Evolutionary conservation across 2,797 vertebrate genomes (phyloP), one percentile per base, ranked within the genome.

Genomic region (Zalophus californianus): DNA sequence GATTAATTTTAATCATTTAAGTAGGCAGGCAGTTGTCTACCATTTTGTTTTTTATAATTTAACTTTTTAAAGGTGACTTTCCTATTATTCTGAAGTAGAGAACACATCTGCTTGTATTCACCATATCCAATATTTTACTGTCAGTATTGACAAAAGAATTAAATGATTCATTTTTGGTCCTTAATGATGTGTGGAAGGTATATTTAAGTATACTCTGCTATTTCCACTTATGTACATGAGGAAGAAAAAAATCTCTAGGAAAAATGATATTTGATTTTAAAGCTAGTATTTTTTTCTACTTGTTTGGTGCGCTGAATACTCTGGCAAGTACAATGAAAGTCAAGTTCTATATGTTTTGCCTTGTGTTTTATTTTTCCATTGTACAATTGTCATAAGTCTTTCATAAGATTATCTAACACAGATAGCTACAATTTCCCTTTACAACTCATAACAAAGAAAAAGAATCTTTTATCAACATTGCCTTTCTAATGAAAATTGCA

Each of bases 401-500:
- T 88, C 68, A 82, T 62, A 72, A 72, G 48, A 90, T 94, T 88
- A 92, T 94, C 66, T 85, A 92, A 75, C 62, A 95, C n/a, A 88
- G 90, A 88, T 86, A 96, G 58, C 54, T 92, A 15, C 87, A 91
- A 92, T 93, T 97, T 95, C 54, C 77, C 96, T 96, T 96, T 89
- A 79, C 54, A 91, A 66, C 38, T 94, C 60, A 29, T 85, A 80
- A 64, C 95, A 72, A 87, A 86, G 54, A 48, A 96, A 91, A 95
- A 78, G 7, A 32, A 54, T 70, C 23, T 90, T 94, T 78, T 88
- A 54, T 94, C 60, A 97, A 72, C 68, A 90, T 97, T 96, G 66
- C 54, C 32, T 96, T 97, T 96, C 92, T 93, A 89, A 78, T 96
- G 92, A 97, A 97, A 95, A 96, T 88, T 90, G 62, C 52, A 78